A percentile compares a stretch with the other conserved stretches of the same genome.
phyloP scores from a whole-genome alignment of 2,797 vertebrate species.

The Otolemur crassicaudatus region DNA sequence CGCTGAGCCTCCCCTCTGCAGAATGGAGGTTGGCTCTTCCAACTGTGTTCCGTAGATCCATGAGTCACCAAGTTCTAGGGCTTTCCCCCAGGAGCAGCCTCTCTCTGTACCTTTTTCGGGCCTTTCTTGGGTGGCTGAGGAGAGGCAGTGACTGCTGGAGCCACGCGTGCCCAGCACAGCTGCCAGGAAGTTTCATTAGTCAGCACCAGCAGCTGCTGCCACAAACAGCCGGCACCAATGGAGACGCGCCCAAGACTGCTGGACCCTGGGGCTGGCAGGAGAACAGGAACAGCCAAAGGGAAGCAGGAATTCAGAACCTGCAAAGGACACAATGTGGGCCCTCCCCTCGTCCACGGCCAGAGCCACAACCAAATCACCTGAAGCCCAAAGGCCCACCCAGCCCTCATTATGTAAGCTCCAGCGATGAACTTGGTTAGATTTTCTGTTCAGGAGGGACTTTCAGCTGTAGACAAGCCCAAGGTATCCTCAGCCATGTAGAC shows the following conservation, averaged over 20 bases:
- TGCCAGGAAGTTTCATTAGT: slow-evolving; percentile 69
- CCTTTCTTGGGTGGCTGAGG: neutral
- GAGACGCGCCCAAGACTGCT: neutral
- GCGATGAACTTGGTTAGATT: neutral
- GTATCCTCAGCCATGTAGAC: neutral
- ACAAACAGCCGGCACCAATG: neutral
- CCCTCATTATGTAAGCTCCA: too few species aligned
- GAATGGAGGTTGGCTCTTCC: neutral
- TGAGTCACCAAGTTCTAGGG: neutral
- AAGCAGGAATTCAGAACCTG: neutral
- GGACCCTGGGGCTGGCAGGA: neutral
- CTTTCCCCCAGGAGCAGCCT: neutral
- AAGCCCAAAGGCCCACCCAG: neutral
- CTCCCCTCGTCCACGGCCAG: neutral
- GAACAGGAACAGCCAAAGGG: neutral
- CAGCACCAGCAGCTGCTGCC: slow-evolving; percentile 74
- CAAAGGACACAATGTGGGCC: neutral
- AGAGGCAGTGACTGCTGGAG: neutral
- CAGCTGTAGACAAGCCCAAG: neutral
- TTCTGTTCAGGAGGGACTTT: neutral
- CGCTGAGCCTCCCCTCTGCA: neutral
- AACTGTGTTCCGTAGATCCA: neutral
- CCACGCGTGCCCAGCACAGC: slow-evolving; percentile 20
- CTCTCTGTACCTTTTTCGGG: neutral
- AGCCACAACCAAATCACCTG: neutral